Evolutionary conservation across 1,140 invertebrate species (phyloP).

Genomic region (Papilio glaucus): DNA sequence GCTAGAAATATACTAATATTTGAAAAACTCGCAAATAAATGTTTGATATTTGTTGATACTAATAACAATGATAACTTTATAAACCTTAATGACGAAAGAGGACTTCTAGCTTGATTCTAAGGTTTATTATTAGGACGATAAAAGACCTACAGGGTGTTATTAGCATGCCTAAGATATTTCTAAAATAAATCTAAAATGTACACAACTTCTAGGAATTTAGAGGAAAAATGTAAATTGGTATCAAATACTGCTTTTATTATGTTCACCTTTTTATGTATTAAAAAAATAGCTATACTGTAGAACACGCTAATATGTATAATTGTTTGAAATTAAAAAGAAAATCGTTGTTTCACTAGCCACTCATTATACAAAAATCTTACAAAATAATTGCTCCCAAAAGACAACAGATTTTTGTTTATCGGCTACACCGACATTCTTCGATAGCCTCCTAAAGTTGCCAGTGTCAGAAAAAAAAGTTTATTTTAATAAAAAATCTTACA

Average conservation of each 20-base stretch:
- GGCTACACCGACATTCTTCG: conserved; percentile 14
- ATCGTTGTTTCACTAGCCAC: too few species aligned
- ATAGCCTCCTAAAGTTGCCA: conserved; percentile 4
- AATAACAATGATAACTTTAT: background rate
- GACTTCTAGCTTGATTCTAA: background rate
- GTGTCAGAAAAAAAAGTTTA: background rate
- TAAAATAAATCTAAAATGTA: too few species aligned
- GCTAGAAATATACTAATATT: conserved; percentile 66
- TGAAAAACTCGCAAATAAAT: background rate
- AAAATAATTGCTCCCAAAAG: background rate
- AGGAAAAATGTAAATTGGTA: too few species aligned
- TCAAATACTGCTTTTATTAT: too few species aligned
- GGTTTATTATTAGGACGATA: too few species aligned
- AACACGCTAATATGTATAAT: background rate
- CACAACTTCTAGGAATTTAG: too few species aligned
- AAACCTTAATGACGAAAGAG: background rate
- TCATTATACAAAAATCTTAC: background rate
- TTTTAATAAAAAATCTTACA: too few species aligned
- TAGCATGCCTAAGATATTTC: too few species aligned
- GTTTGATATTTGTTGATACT: background rate
- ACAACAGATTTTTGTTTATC: background rate
- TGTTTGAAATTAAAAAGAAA: background rate
- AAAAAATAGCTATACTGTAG: too few species aligned
- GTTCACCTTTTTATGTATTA: too few species aligned
- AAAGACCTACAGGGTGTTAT: too few species aligned